Conservation (phyloP, 2,113 vertebrate genomes). For the Spea multiplicata region DNA sequence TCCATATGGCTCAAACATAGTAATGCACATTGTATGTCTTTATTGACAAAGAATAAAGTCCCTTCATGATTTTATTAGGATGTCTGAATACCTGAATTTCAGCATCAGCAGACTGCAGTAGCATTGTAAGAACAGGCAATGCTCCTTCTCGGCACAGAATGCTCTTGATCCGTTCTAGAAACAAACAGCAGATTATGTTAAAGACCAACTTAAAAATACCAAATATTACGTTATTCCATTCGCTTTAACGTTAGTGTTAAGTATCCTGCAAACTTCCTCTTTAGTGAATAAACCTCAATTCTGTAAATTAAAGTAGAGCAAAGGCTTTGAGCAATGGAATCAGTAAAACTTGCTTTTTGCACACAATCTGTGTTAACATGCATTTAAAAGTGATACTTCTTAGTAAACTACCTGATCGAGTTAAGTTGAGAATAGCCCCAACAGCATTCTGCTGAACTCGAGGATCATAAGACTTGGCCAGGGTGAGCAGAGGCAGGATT, state of each 20-base stretch:
- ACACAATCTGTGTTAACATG: neutral
- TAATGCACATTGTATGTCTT: no score
- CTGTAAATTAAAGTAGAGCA: no score
- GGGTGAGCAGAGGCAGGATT: constrained; percentile 65
- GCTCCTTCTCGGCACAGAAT: constrained; percentile 70
- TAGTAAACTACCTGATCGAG: constrained; percentile 66
- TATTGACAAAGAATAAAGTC: no score
- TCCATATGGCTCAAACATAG: no score
- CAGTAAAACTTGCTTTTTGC: neutral
- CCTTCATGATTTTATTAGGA: no score
- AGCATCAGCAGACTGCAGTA: constrained; percentile 73
- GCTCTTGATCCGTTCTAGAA: constrained; percentile 64
- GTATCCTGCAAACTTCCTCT: no score
- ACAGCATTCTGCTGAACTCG: constrained; percentile 72
- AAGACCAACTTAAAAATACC: no score
- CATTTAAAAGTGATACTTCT: neutral
- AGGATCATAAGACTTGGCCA: constrained; percentile 71
- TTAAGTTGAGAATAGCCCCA: constrained; percentile 74
- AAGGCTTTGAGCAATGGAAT: no score
- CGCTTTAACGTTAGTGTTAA: no score
- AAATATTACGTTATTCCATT: no score
- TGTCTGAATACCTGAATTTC: constrained; percentile 66
- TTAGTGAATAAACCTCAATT: no score
- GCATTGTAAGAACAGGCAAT: constrained; percentile 66
- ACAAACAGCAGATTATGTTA: neutral